Base-by-base conservation (phyloP, 2,888 invertebrate species). In the Synanthedon vespiformis region DNA sequence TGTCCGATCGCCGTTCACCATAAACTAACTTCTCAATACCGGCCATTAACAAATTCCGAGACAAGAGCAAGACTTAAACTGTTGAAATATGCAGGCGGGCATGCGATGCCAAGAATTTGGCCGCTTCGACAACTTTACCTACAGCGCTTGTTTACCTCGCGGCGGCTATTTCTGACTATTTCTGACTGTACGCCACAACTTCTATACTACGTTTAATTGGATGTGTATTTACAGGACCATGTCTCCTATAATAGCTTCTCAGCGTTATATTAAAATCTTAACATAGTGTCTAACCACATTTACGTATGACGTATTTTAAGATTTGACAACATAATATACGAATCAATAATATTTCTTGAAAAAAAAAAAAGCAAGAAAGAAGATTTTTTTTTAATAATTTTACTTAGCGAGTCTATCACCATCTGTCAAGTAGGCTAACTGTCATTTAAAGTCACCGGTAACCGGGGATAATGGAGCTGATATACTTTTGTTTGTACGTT, bases 41-140 rank as follows among this genome's bases (percentile, higher is more conserved):
- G 58, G 58, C 63, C 69, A 72, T 72, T 72, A 72, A 65, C 68
- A 63, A 68, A 74, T 73, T 70, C 71, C 73, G 54, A 58, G 59
- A 57, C 57, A 56, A 49, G 51, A 16, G 47, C 51, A 34, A 49
- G 13, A 48, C 58, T 60, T 64, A 61, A 64, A 65, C 61, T 60
- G 64, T 64, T 61, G 69, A 79, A 77, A 76, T 76, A 78, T 75
- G 76, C 75, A 70, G 69, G 62, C 70, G 61, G 61, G 65, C 64
- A 61, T 55, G 68, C 72, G 71, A 77, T 79, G 80, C 74, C 76
- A 80, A 79, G 82, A 81, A 84, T 85, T 82, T 77, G 71, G 76
- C 72, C 68, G 73, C 75, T 68, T 73, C 72, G 70, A 66, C 70
- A 64, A 71, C 74, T 80, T 74, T 73, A 71, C 76, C 34, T 34